phyloP scores from a whole-genome alignment of 53 echinoderm and acorn worm genomes.

The Astropecten irregularis region DNA sequence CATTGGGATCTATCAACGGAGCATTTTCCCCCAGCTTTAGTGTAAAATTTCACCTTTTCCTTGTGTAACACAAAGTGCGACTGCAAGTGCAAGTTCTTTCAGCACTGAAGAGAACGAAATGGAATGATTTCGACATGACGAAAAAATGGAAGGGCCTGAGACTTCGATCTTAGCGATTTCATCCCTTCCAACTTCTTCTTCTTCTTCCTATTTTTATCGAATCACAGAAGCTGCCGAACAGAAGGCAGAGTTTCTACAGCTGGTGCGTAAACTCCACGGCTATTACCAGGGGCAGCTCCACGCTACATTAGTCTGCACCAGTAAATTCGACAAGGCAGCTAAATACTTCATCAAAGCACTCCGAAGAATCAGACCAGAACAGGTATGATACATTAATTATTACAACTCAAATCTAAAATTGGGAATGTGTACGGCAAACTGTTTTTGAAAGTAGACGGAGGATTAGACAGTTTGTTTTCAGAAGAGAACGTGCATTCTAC shows the following conservation, averaged over 20 bases:
- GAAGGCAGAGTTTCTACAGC: conserved; percentile 56
- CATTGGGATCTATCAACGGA: too few relatives aligned
- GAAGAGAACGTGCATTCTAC: neutral
- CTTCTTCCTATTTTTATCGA: too few relatives aligned
- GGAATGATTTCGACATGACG: too few relatives aligned
- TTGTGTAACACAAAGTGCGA: too few relatives aligned
- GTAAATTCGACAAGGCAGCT: conserved; percentile 80
- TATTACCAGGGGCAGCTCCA: conserved; percentile 79
- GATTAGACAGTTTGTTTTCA: neutral
- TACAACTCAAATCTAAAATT: neutral
- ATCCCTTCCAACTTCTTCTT: too few relatives aligned
- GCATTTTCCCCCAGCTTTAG: too few relatives aligned
- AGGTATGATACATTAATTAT: conserved; percentile 15
- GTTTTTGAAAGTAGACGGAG: neutral
- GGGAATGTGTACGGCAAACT: neutral
- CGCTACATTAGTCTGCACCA: conserved; percentile 73
- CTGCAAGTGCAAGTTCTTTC: too few relatives aligned
- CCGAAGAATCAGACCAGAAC: conserved; percentile 47
- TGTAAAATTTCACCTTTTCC: too few relatives aligned
- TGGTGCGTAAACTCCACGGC: conserved; percentile 65
- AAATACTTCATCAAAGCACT: conserved; percentile 86
- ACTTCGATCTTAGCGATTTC: too few relatives aligned
- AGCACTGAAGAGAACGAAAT: too few relatives aligned
- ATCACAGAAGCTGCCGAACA: conserved; percentile 30
- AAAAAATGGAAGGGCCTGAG: too few relatives aligned